Base-by-base conservation (phyloP, 2,113 vertebrate genomes). In the Coturnix japonica region DNA sequence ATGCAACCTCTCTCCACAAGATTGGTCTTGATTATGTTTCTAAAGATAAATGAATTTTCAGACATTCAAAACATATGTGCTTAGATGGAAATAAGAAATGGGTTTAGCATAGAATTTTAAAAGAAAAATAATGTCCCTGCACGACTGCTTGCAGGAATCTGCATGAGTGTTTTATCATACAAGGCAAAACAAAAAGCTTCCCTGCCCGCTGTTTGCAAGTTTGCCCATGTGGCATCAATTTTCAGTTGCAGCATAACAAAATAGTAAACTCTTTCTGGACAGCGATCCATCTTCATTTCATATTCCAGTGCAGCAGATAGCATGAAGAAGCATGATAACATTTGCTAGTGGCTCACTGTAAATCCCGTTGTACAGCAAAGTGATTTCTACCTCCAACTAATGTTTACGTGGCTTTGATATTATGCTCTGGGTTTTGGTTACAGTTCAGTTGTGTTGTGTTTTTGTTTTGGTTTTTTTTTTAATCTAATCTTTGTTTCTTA, bases 401-500 rank as follows among this genome's bases (percentile, higher is more conserved):
- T 31, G 17, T 35, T 93, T 76, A 81, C 44, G 39, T 2, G 9
- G 37, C 67, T 93, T 83, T 87, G 54, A 49, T 66, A 87, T 49
- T 76, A 64, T 61, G 37, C 61, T 79, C 66, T 76, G 39, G 21
- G 63, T 13, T 84, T 19, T 72, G n/a, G 59, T 91, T 53, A 78
- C 46, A 79, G 6, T 63, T 92, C 18, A 82, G 47, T 49, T 49
- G 47, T 47, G 16, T n/a, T n/a, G n/a, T 37, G 17, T 44, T 44
- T 44, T 6, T 44, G 6, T 18, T 7, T 46, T 19, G 20, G 20
- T 7, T 46, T 46, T 46, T 46, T 46, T 46, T 46, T 46, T 46
- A 46, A 44, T 23, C 47, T 22, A 49, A 49, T 64, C 72, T 85
- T 85, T 71, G 54, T 79, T 91, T 90, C 67, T 96, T 73, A 92